A percentile compares a stretch with the other conserved stretches of the same genome.
These are phyloP conservation scores for Sitophilus oryzae DNA, from an alignment of 1,140 invertebrate genomes.

Conservation along the genomic window DNA sequence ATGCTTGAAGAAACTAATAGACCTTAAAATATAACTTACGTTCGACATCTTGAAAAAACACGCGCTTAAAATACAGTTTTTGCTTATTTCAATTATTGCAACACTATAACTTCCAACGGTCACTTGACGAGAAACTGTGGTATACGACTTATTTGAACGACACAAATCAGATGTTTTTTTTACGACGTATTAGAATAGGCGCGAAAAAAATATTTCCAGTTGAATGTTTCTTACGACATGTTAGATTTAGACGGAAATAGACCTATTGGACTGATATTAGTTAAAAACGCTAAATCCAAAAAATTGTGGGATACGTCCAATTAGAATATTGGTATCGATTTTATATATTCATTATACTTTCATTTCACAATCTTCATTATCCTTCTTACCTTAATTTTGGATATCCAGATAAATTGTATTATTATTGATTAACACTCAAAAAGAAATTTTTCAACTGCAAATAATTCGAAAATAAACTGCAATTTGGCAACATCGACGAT, in stretches of 20 bases:
- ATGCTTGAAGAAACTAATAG: conserved; percentile 2
- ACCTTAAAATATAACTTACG: conserved; percentile 1
- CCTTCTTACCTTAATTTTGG: too few relatives aligned
- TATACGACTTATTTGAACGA: neutral
- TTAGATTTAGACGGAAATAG: conserved; percentile 4
- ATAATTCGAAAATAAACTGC: too few relatives aligned
- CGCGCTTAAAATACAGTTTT: neutral
- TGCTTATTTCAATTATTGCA: conserved; percentile 3
- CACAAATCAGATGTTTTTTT: neutral
- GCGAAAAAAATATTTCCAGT: neutral
- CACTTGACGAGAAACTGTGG: conserved; percentile 1
- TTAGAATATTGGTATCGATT: conserved; percentile 3
- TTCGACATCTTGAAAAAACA: conserved; percentile 5
- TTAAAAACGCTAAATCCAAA: conserved; percentile 5
- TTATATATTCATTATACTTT: too few relatives aligned
- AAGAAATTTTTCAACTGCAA: too few relatives aligned
- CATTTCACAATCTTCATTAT: too few relatives aligned
- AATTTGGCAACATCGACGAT: too few relatives aligned
- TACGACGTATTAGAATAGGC: too few relatives aligned
- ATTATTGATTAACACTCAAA: too few relatives aligned
- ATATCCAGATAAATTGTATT: too few relatives aligned
- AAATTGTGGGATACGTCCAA: too few relatives aligned
- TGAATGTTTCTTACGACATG: neutral
- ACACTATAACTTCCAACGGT: too few relatives aligned
- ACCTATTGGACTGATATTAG: conserved; percentile 1